Evolutionary conservation across 2,888 invertebrate genomes (phyloP).

Genomic region (Drosophila rellima): DNA sequence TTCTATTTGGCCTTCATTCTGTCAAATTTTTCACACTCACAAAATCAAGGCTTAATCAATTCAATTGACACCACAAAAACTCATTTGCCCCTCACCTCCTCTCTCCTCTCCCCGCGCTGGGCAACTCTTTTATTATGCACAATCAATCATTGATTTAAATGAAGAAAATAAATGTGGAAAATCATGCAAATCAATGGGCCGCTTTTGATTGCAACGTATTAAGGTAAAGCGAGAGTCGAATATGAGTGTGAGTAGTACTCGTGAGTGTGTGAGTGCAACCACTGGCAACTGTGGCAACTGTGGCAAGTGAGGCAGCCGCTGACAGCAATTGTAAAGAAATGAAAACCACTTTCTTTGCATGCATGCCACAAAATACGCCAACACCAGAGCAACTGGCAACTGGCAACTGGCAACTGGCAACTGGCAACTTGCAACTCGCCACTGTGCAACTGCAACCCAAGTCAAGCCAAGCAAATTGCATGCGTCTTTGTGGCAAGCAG

Average conservation of each 20-base stretch:
- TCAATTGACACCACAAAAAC: constrained; percentile 62
- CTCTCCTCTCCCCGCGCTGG: neutral
- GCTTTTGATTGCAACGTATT: constrained; percentile 50
- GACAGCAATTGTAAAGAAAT: constrained; percentile 79
- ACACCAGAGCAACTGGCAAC: constrained; percentile 49
- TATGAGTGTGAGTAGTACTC: constrained; percentile 13
- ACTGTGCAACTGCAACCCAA: constrained; percentile 48
- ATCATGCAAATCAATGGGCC: constrained; percentile 74
- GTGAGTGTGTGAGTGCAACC: constrained; percentile 30
- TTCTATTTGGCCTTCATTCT: neutral
- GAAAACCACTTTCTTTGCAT: constrained; percentile 85
- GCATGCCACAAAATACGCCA: constrained; percentile 78
- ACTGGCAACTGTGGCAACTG: constrained; percentile 55
- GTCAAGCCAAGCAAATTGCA: constrained; percentile 73
- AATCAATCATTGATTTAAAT: constrained; percentile 40
- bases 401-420: constrained; percentile 27
- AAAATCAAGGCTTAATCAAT: constrained; percentile 15
- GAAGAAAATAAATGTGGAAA: constrained; percentile 50
- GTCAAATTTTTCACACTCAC: neutral
- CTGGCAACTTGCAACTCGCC: constrained; percentile 11
- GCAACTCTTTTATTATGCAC: constrained; percentile 22
- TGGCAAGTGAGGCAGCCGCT: constrained; percentile 49
- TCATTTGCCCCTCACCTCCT: constrained; percentile 50
- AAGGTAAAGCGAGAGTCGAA: constrained; percentile 50
- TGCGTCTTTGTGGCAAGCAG: constrained; percentile 59